A percentile compares a stretch with the other conserved stretches of the same genome.
These are phyloP conservation scores for Bombus terrestris DNA, from an alignment of 1,140 invertebrate genomes.

Conservation along the genomic window DNA sequence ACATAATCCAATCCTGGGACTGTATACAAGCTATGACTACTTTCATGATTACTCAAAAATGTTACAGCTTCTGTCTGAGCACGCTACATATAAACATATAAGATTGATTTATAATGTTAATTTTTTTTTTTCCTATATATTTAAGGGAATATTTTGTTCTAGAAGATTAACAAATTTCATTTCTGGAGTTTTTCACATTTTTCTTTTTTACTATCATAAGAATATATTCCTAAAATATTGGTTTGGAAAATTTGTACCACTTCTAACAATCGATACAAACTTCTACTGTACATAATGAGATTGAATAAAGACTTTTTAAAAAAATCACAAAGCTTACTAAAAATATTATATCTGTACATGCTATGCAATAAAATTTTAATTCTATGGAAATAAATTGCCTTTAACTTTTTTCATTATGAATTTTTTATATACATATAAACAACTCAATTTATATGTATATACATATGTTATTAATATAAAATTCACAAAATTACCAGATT, in stretches of 20 bases:
- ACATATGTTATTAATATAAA: background rate
- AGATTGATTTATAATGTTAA: constrained; percentile 25
- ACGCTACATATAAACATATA: constrained; percentile 84
- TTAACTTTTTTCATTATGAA: too few relatives aligned
- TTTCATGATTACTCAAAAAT: constrained; percentile 98
- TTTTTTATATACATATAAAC: too few relatives aligned
- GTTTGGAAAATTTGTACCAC: background rate
- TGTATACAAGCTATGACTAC: constrained; percentile 95
- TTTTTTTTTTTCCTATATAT: background rate
- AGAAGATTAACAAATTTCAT: background rate
- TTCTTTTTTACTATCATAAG: background rate
- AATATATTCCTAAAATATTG: background rate
- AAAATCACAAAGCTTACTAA: too few relatives aligned
- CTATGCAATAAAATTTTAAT: too few relatives aligned
- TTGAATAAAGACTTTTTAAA: too few relatives aligned
- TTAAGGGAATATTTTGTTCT: background rate
- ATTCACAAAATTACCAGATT: background rate
- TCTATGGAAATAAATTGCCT: too few relatives aligned
- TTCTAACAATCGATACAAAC: too few relatives aligned
- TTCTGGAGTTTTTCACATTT: background rate
- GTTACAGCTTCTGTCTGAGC: constrained; percentile 98
- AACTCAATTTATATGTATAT: background rate
- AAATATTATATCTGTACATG: too few relatives aligned
- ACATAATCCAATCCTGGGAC: constrained; percentile 98
- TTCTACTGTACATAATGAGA: too few relatives aligned